Base-by-base conservation (phyloP, 2,888 invertebrate species). In the Cerastoderma edule region DNA sequence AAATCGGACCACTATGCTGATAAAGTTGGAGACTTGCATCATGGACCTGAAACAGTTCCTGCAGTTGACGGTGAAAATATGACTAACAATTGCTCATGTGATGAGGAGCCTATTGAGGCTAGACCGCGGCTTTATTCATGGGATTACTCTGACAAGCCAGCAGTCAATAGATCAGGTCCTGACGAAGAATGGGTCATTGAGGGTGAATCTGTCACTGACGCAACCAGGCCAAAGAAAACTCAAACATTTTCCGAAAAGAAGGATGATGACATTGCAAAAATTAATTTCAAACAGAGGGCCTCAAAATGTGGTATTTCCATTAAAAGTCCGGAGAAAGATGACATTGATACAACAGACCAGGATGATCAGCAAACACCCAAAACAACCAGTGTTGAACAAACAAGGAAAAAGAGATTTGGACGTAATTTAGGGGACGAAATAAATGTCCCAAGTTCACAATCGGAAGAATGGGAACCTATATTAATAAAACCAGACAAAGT, bases 231-330 rank as follows among this genome's bases (percentile, higher is more conserved):
- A 32, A 57, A 44, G 19, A 57, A 54, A 22, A 16, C 24, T n/a
- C 39, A 63, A 10, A 33, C 22, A 53, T 35, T 65, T 27, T 1
- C 16, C 19, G 30, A 24, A 6, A 54, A 68, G 24, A 63, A 63
- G 28, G 6, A 24, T n/a, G 56, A 74, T 10, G 78, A 78, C 35
- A 68, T 78, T 72, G 78, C 67, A 32, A 72, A 74, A 28, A 66
- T 70, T 24, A 68, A 67, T 30, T 78, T 78, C 48, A 78, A 67
- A 54, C 67, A 63, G 13, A 72, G 39, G 32, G 78, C 78, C 13
- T 75, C 75, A 19, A 68, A 60, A 39, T 64, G 72, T 75, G 78
- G 78, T 10, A 78, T 78, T 53, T 46, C 50, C 4, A 78, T 78
- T 32, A 35, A 19, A 39, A 78, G 72, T 67, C 78, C 75, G 19